Conservation (phyloP, 2,113 vertebrate species). For the Apteryx owenii region DNA sequence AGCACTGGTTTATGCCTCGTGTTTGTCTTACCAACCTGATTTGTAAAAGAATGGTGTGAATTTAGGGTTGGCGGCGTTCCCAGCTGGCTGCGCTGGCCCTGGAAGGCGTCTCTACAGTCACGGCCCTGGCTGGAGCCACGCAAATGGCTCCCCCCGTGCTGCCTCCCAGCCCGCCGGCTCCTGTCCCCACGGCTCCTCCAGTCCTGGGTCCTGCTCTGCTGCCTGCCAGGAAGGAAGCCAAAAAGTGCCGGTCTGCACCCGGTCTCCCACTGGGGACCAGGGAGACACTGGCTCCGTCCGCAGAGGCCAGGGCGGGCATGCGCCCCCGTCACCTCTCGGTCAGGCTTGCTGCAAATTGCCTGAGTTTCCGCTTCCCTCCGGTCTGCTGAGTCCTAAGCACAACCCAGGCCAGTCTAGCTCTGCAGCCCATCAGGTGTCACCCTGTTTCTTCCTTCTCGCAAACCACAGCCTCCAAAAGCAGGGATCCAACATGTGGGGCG, state of each 20-base stretch:
- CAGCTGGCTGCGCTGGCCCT: not conserved
- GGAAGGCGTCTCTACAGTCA: constrained; percentile 13
- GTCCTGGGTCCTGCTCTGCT: not conserved
- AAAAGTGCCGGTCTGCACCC: not conserved
- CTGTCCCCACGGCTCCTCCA: not conserved
- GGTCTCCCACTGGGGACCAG: not conserved
- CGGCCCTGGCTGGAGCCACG: constrained; percentile 21
- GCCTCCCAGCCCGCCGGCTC: not conserved
- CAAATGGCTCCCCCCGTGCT: not conserved
- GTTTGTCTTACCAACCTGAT: constrained; percentile 64
- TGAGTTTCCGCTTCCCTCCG: not conserved
- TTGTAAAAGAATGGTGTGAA: constrained; percentile 67
- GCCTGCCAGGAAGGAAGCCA: not conserved
- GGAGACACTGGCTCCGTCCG: not conserved
- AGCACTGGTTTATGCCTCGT: constrained; percentile 13
- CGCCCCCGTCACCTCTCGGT: not conserved
- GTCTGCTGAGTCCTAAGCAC: not conserved
- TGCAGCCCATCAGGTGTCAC: not conserved
- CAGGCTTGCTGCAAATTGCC: not conserved
- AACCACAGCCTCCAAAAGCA: not conserved
- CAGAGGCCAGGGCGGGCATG: not conserved
- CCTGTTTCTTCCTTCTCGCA: not conserved
- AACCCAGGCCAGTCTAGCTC: not conserved
- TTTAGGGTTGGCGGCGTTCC: constrained; percentile 45
- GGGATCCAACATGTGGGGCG: not conserved